Conservation (phyloP, 2,888 invertebrate genomes). For the Heliconius erato region DNA sequence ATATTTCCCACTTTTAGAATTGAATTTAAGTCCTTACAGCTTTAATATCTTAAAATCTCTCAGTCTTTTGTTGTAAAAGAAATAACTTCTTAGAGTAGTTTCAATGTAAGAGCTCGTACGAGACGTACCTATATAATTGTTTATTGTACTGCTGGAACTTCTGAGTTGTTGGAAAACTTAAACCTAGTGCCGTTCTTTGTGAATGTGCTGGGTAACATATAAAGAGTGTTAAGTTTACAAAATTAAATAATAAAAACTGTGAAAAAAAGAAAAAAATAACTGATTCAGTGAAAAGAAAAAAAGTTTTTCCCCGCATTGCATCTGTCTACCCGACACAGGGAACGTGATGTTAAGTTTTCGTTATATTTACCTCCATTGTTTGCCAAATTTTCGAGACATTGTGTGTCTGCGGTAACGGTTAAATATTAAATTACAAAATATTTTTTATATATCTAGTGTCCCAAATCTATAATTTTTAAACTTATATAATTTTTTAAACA, state of each 20-base stretch:
- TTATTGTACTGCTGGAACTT: conserved; percentile 16
- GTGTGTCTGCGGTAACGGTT: too few species aligned
- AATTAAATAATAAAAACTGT: not conserved
- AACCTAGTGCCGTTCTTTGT: not conserved
- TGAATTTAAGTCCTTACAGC: not conserved
- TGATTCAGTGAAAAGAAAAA: too few species aligned
- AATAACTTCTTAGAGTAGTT: conserved; percentile 25
- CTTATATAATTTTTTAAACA: not conserved
- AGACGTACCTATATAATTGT: conserved; percentile 19
- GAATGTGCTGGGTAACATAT: not conserved
- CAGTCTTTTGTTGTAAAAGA: conserved; percentile 15
- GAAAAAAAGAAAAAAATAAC: too few species aligned
- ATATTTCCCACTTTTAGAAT: not conserved
- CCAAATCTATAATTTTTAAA: not conserved
- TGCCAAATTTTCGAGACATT: too few species aligned
- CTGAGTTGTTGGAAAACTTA: conserved; percentile 16
- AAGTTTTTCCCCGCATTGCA: too few species aligned
- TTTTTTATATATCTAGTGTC: not conserved
- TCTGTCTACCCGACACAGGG: too few species aligned
- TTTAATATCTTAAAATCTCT: conserved; percentile 5
- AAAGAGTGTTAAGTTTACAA: not conserved
- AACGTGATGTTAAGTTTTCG: too few species aligned
- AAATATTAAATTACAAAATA: too few species aligned
- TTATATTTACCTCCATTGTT: too few species aligned
- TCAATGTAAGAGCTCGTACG: conserved; percentile 9